phyloP scores from a whole-genome alignment of 23 tunicate species.

The Trididemnum nubilum region DNA sequence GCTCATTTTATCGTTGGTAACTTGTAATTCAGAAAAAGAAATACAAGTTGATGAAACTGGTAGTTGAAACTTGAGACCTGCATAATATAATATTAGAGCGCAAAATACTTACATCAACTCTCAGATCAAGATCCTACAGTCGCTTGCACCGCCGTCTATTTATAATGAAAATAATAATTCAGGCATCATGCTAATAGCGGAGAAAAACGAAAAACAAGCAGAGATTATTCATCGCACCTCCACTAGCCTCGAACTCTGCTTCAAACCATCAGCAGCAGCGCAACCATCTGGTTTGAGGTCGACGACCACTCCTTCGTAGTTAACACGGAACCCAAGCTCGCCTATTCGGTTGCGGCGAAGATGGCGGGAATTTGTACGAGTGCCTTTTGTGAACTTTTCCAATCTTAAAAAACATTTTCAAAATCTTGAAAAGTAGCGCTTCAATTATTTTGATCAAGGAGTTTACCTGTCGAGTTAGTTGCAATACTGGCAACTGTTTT shows the following conservation, averaged over 20 bases:
- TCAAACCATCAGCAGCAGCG: constrained; percentile 55
- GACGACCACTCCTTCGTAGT: constrained; percentile 91
- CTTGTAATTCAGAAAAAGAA: no score
- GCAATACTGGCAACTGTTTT: neutral
- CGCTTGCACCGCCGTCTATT: no score
- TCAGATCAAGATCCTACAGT: no score
- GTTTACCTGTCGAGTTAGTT: neutral
- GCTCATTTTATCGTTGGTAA: no score
- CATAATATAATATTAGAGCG: no score
- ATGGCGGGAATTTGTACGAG: constrained; percentile 59
- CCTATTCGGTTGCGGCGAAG: constrained; percentile 47
- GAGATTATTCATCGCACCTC: constrained; percentile 53
- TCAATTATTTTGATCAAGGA: neutral
- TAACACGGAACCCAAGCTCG: constrained; percentile 81
- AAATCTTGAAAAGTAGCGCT: no score
- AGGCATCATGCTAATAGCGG: no score
- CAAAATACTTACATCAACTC: no score
- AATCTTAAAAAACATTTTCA: constrained; percentile 62
- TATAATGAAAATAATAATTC: no score
- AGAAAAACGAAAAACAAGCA: no score
- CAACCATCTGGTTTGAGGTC: constrained; percentile 68
- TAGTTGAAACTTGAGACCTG: no score
- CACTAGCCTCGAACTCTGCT: constrained; percentile 81
- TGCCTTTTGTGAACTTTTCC: constrained; percentile 75
- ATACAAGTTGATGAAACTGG: no score